phyloP scores from a whole-genome alignment of 37 sponge, comb jelly and placozoan species.

The Amphimedon queenslandica region DNA sequence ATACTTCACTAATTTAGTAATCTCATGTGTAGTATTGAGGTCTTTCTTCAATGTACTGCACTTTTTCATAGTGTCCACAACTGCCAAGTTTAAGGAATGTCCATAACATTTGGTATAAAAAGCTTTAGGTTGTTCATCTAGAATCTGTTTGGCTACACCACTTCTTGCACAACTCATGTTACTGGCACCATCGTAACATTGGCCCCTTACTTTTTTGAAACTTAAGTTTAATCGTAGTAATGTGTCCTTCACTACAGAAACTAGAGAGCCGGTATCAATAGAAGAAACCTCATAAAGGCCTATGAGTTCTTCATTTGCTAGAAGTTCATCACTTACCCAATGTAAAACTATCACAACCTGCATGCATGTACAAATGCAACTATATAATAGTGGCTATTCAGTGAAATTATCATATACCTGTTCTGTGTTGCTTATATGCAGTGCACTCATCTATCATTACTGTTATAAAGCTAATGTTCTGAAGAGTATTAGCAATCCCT shows the following conservation, averaged over 20 bases:
- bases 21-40: slow-evolving; percentile 27
- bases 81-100: slow-evolving; percentile 30
- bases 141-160: slow-evolving; percentile 38
- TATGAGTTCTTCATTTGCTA: slow-evolving; percentile 43
- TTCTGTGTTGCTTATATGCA: slow-evolving; percentile 44
- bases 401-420: too few relatives aligned
- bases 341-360: slow-evolving; percentile 20
- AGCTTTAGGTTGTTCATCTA: slow-evolving; percentile 34
- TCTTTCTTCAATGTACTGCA: slow-evolving; percentile 23
- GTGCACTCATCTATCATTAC: slow-evolving; percentile 55
- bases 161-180: slow-evolving; percentile 35
- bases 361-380: too few relatives aligned
- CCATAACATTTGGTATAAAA: slow-evolving; percentile 33
- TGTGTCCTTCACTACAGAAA: slow-evolving; percentile 24
- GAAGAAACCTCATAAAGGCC: slow-evolving; percentile 18
- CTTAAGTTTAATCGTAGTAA: slow-evolving; percentile 35
- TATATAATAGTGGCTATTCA: too few relatives aligned
- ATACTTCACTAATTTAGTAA: slow-evolving; percentile 38
- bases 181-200: slow-evolving; percentile 61
- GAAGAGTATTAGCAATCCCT: slow-evolving; percentile 11
- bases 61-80: slow-evolving; percentile 14
- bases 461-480: slow-evolving; percentile 13
- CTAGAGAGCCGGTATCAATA: slow-evolving; percentile 18
- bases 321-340: slow-evolving; percentile 23
- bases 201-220: slow-evolving; percentile 20